phyloP scores from a whole-genome alignment of 2,113 vertebrate genomes.

The Oncorhynchus nerka region DNA sequence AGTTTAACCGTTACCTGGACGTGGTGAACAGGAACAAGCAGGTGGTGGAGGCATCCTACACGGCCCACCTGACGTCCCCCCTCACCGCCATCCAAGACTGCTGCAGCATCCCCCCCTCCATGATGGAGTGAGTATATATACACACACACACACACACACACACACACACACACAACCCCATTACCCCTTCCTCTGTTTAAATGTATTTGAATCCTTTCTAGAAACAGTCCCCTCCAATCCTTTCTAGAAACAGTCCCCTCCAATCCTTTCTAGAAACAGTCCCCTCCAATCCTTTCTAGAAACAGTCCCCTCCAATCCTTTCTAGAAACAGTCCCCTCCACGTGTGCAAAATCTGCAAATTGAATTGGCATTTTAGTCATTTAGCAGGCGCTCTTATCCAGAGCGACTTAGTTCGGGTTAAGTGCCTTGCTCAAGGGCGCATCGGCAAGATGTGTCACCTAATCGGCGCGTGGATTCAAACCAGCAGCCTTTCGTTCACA shows the following conservation, averaged over 20 bases:
- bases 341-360: neutral
- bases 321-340: neutral
- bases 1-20: conserved; percentile 97
- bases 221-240: neutral
- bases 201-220: conserved; percentile 27
- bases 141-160: neutral
- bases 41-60: conserved; percentile 95
- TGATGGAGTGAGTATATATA: conserved; percentile 92
- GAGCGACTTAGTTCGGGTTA: no score
- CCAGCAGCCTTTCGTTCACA: no score
- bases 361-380: no score
- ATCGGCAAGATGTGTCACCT: no score
- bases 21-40: conserved; percentile 98
- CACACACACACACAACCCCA: neutral
- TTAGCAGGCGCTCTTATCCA: no score
- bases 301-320: neutral
- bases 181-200: conserved; percentile 11
- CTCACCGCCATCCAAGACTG: conserved; percentile 96
- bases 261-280: conserved; percentile 2
- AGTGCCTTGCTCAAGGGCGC: no score
- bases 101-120: conserved; percentile 93
- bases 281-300: neutral
- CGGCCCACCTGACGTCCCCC: conserved; percentile 93
- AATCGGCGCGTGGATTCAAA: no score
- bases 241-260: neutral